A percentile compares a stretch with the other conserved stretches of the same genome.
These are phyloP conservation scores for Callospermophilus lateralis DNA, from an alignment of 2,113 vertebrate genomes.

Conservation along the genomic window DNA sequence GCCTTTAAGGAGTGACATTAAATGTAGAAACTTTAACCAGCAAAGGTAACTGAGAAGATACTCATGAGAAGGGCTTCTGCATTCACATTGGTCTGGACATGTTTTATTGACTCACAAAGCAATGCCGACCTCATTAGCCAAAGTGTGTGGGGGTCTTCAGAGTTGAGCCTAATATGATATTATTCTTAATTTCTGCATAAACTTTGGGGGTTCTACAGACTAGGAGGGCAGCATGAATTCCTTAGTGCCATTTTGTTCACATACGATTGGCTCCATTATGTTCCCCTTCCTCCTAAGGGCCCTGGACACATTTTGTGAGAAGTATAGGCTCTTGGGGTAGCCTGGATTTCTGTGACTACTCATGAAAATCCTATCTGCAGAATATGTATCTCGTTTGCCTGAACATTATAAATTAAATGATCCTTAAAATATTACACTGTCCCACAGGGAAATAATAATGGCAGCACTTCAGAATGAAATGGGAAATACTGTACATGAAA, in stretches of 20 bases:
- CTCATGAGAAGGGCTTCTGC: not conserved
- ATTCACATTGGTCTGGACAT: too few relatives aligned
- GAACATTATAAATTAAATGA: constrained; percentile 79
- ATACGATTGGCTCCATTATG: accelerated
- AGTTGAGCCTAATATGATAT: not conserved
- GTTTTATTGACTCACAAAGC: not conserved
- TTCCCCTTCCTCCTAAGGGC: not conserved
- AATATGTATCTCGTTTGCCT: constrained; percentile 62
- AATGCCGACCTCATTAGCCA: not conserved
- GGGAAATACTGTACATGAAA: constrained; percentile 32
- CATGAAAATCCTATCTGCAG: constrained; percentile 68
- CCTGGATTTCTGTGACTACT: not conserved
- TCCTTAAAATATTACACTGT: constrained; percentile 56
- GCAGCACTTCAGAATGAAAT: constrained; percentile 33
- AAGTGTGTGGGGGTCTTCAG: not conserved
- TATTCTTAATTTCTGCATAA: not conserved
- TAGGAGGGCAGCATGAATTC: not conserved
- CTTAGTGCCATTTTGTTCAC: not conserved
- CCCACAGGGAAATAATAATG: constrained; percentile 55
- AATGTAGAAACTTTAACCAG: not conserved
- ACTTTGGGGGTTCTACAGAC: too few relatives aligned
- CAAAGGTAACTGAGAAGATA: not conserved
- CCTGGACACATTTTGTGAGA: not conserved
- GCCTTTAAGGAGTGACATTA: not conserved
- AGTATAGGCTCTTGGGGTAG: not conserved